A percentile compares a stretch with the other conserved stretches of the same genome.
phyloP scores from a whole-genome alignment of 2,797 vertebrate genomes.

The Enteromius mattozi region DNA sequence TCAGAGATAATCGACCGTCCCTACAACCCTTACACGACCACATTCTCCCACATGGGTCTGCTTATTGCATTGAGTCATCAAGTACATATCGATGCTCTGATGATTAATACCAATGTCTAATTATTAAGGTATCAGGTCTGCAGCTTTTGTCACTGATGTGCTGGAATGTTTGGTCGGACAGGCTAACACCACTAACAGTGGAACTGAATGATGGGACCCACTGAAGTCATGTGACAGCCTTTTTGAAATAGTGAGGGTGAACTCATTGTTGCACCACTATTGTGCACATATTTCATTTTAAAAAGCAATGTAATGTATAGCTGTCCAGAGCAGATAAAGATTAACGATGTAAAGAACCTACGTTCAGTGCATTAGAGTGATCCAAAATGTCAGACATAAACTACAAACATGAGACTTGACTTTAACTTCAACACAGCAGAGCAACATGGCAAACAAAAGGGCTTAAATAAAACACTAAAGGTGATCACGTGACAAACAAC shows the following conservation, averaged over 20 bases:
- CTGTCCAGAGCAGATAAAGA: background rate
- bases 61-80: conserved; percentile 47
- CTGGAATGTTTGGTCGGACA: background rate
- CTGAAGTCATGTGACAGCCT: conserved; percentile 11
- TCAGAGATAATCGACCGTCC: conserved; percentile 51
- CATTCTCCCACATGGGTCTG: conserved; percentile 42
- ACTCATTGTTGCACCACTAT: background rate
- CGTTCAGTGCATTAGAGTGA: background rate
- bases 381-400: background rate
- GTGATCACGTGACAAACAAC: background rate
- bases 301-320: background rate
- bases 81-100: conserved; percentile 34
- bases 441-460: background rate
- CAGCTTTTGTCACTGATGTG: conserved; percentile 21
- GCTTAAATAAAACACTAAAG: background rate
- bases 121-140: conserved; percentile 42
- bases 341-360: background rate
- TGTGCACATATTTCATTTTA: background rate
- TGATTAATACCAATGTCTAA: conserved; percentile 44
- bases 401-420: background rate
- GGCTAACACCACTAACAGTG: background rate
- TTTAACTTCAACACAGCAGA: background rate
- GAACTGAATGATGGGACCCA: conserved; percentile 13
- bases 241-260: background rate
- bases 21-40: conserved; percentile 9